Evolutionary conservation across 1,140 invertebrate genomes (phyloP).

Genomic region (Drosophila varians): DNA sequence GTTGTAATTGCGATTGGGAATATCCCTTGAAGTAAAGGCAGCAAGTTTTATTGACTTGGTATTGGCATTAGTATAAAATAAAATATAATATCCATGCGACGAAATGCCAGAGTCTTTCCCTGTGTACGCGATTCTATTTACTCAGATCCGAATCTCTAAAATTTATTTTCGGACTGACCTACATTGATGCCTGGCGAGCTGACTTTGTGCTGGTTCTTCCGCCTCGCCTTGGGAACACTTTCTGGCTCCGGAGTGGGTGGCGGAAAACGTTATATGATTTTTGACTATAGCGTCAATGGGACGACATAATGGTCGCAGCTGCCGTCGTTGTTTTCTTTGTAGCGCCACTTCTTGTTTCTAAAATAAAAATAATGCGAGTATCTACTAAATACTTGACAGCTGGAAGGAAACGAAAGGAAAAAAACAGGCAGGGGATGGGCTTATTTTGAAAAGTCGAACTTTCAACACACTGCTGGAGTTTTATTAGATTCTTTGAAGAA

Average conservation of each 20-base stretch:
- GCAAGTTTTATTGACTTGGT: no score
- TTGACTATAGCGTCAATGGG: constrained; percentile 69
- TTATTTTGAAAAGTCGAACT: neutral
- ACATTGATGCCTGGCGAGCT: constrained; percentile 53
- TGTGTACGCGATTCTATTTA: constrained; percentile 45
- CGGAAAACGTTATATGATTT: constrained; percentile 64
- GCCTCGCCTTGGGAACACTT: constrained; percentile 30
- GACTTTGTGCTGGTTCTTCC: constrained; percentile 14
- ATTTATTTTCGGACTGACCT: constrained; percentile 77
- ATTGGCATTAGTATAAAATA: no score
- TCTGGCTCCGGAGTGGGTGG: constrained; percentile 6
- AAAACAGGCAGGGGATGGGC: neutral
- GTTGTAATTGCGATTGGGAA: neutral
- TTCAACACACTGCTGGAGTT: neutral
- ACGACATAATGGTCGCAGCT: constrained; percentile 45
- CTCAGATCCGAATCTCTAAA: constrained; percentile 46
- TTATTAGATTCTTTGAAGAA: neutral
- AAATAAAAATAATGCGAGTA: constrained; percentile 18
- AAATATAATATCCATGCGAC: constrained; percentile 1
- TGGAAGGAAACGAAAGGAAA: constrained; percentile 36
- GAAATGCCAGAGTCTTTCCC: neutral
- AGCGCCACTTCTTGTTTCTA: constrained; percentile 46
- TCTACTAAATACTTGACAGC: constrained; percentile 56
- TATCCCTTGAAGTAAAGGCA: neutral
- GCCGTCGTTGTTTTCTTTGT: constrained; percentile 32